Conservation (phyloP, 2,797 vertebrate genomes). For the Alca torda region DNA sequence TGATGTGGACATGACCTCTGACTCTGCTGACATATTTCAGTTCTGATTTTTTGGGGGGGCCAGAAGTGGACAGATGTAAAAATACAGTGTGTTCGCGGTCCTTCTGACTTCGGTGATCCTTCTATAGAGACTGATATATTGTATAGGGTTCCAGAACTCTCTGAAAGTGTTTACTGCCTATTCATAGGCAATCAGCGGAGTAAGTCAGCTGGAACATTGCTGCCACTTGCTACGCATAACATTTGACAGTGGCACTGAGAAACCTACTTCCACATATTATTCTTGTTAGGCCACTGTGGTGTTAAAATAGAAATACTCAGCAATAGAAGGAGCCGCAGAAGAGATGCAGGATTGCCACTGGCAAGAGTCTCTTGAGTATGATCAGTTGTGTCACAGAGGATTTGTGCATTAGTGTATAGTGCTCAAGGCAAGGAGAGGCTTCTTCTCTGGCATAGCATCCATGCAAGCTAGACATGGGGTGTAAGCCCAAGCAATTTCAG, state of each 20-base stretch:
- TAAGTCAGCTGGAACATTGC: conserved; percentile 38
- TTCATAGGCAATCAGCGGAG: background rate
- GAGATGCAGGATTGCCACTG: conserved; percentile 14
- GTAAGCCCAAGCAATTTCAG: background rate
- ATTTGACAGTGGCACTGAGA: background rate
- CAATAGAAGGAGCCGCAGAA: background rate
- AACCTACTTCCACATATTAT: conserved; percentile 5
- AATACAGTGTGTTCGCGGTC: background rate
- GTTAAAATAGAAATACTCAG: conserved; percentile 33
- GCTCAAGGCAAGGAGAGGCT: background rate
- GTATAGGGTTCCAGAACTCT: background rate
- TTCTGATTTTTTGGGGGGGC: background rate
- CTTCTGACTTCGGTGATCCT: background rate
- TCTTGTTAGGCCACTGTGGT: background rate
- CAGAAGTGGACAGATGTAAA: background rate
- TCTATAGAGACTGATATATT: background rate
- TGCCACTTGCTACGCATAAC: conserved; percentile 11
- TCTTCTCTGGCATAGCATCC: background rate
- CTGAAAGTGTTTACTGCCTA: background rate
- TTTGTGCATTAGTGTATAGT: background rate
- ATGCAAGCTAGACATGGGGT: background rate
- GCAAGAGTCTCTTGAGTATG: conserved; percentile 3
- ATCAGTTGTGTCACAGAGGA: conserved; percentile 15
- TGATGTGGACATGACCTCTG: background rate
- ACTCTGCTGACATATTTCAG: background rate